These are phyloP conservation scores for Silurus lanzhouensis DNA, from an alignment of 2,797 vertebrate species.

Conservation along the genomic window DNA sequence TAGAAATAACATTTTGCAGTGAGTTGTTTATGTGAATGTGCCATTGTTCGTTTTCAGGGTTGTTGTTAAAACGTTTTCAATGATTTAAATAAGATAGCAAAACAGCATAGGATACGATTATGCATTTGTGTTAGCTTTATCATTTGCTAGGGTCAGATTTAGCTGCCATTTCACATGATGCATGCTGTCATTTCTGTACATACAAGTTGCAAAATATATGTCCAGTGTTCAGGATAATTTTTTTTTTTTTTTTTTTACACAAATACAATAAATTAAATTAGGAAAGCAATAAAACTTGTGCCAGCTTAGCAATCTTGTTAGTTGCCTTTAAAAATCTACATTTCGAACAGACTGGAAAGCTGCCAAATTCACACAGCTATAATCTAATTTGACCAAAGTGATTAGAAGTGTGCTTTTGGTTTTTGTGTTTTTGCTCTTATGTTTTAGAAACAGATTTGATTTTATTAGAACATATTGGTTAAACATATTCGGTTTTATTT, in stretches of 20 bases:
- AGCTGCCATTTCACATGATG: not conserved
- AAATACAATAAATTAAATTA: too few species aligned
- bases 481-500: slow-evolving; percentile 21
- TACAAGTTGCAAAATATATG: slow-evolving; percentile 7
- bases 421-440: not conserved
- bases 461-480: not conserved
- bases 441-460: not conserved
- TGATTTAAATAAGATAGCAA: not conserved
- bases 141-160: not conserved
- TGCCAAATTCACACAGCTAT: not conserved
- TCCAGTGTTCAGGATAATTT: not conserved
- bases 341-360: slow-evolving; percentile 18
- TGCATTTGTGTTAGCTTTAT: slow-evolving; percentile 10
- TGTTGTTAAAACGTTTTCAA: not conserved
- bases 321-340: slow-evolving; percentile 1
- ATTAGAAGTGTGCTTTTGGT: not conserved
- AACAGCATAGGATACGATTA: not conserved
- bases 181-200: not conserved
- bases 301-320: not conserved
- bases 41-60: not conserved
- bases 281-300: not conserved
- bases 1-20: not conserved
- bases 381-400: not conserved
- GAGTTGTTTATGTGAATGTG: not conserved
- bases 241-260: not conserved